Evolutionary conservation across 2,888 invertebrate genomes (phyloP).

Genomic region (Platycnemis pennipes): DNA sequence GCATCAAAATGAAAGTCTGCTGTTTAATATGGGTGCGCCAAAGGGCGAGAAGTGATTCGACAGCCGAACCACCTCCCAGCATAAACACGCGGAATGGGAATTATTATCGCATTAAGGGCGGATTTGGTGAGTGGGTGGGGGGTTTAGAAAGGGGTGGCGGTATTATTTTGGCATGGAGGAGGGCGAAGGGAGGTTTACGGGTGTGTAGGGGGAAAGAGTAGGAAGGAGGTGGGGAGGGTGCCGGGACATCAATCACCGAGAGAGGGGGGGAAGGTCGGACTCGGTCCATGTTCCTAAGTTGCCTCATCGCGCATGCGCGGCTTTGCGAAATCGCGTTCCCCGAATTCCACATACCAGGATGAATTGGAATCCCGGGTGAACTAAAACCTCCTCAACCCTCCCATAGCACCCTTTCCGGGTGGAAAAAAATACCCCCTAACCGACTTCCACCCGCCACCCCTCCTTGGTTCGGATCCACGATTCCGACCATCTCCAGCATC

Average conservation of each 20-base stretch:
- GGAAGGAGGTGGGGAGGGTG: not conserved
- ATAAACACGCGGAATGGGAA: conserved; percentile 30
- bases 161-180: not conserved
- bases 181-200: not conserved
- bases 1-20: not conserved
- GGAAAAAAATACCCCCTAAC: conserved; percentile 3
- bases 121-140: not conserved
- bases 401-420: not conserved
- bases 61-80: not conserved
- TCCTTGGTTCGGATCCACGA: not conserved
- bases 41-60: not conserved
- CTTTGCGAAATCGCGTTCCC: conserved; percentile 65
- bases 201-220: not conserved
- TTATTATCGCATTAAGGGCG: conserved; percentile 45
- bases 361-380: conserved; percentile 27
- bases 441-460: not conserved
- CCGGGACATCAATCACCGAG: conserved; percentile 54
- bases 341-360: conserved; percentile 53
- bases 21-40: not conserved
- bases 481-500: not conserved
- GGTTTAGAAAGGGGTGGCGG: not conserved
- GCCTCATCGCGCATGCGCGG: conserved; percentile 44
- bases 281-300: not conserved
- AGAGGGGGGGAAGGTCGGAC: not conserved
- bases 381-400: not conserved